Evolutionary conservation across 1,140 invertebrate genomes (phyloP).

Genomic region (Luehdorfia chinensis): DNA sequence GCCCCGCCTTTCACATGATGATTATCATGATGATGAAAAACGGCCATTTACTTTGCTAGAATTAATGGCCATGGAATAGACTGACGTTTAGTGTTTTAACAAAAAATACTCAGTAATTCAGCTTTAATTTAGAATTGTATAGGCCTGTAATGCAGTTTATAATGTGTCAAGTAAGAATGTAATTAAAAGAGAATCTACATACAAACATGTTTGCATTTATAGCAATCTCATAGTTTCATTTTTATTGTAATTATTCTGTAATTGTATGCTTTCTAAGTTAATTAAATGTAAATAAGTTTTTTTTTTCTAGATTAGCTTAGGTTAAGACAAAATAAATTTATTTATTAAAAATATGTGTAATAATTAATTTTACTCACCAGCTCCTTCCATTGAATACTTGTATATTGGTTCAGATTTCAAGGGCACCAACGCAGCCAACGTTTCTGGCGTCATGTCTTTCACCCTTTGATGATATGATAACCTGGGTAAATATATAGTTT

Average conservation of each 20-base stretch:
- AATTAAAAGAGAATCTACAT: background rate
- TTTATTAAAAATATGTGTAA: conserved; percentile 29
- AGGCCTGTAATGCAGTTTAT: conserved; percentile 15
- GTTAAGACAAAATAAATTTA: conserved; percentile 47
- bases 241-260: background rate
- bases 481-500: conserved; percentile 81
- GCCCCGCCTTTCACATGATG: conserved; percentile 26
- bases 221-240: too few species aligned
- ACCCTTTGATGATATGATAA: conserved; percentile 97
- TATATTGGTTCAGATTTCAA: conserved; percentile 86
- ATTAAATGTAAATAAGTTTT: conserved; percentile 61
- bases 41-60: conserved; percentile 55
- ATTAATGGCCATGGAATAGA: conserved; percentile 70
- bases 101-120: conserved; percentile 31
- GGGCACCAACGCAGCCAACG: conserved; percentile 91
- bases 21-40: conserved; percentile 37
- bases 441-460: conserved; percentile 92
- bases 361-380: conserved; percentile 79
- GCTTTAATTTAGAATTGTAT: conserved; percentile 39
- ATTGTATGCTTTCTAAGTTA: conserved; percentile 21
- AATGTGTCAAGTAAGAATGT: conserved; percentile 1
- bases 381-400: conserved; percentile 89
- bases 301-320: conserved; percentile 44
- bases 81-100: conserved; percentile 38
- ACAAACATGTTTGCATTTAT: too few species aligned